Evolutionary conservation across 2,797 vertebrate genomes (phyloP).

Genomic region (Nyctalus aviator): DNA sequence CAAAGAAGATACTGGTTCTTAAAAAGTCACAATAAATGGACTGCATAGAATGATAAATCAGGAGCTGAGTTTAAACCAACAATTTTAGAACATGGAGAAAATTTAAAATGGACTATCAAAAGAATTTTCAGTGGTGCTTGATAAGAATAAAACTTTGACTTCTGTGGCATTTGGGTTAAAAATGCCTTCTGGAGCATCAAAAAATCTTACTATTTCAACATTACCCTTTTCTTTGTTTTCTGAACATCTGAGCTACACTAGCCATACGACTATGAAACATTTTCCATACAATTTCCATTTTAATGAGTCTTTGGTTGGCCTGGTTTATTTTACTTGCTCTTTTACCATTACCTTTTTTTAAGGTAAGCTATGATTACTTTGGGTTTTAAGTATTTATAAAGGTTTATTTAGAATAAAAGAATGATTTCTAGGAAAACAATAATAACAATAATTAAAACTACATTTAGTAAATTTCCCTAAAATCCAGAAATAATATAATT

Average conservation of each 20-base stretch:
- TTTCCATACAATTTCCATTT: constrained; percentile 18
- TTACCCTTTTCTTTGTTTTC: constrained; percentile 2
- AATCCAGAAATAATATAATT: constrained; percentile 37
- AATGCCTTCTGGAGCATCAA: constrained; percentile 38
- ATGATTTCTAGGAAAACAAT: constrained; percentile 17
- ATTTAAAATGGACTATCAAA: constrained; percentile 38
- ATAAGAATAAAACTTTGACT: constrained; percentile 47
- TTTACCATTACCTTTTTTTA: constrained; percentile 57
- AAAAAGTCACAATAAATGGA: neutral
- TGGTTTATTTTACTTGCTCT: constrained; percentile 55
- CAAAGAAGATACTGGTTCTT: constrained; percentile 34
- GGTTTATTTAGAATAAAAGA: neutral
- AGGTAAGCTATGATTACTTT: constrained; percentile 46
- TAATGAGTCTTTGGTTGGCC: constrained; percentile 30
- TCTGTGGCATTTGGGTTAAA: constrained; percentile 34
- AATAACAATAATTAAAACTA: constrained; percentile 33
- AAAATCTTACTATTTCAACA: constrained; percentile 40
- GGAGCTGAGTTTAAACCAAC: constrained; percentile 43
- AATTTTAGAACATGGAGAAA: constrained; percentile 23
- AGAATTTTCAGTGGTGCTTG: constrained; percentile 32
- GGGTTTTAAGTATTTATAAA: constrained; percentile 55
- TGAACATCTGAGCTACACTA: neutral
- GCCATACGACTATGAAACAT: neutral
- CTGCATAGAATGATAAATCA: constrained; percentile 32
- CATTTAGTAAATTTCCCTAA: constrained; percentile 25